Base-by-base conservation (phyloP, 2,113 vertebrate genomes). In the Grammomys dolichurus region DNA sequence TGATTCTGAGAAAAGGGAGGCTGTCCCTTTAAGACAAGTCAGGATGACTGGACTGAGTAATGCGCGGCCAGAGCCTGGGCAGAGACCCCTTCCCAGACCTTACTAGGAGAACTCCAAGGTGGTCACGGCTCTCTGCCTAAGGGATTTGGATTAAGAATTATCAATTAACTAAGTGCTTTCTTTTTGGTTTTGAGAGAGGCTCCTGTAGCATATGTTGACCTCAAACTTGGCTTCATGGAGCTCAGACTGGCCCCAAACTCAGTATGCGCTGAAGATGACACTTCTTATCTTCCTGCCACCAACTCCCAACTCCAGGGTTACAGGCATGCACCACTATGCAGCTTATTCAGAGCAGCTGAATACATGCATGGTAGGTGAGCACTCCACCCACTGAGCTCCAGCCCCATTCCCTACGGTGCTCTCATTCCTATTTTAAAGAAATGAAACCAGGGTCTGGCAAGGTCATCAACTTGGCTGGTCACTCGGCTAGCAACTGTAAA, bases 361-460 rank as follows among this genome's bases (percentile, higher is more conserved):
- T 31, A 31, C 20, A n/a, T 8, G 11, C 31, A n/a, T 0, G 19
- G 13, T 73, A 24, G 65, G 12, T 70, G 69, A 54, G 13, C 67
- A 7, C 7, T 70, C 48, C 56, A 28, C 51, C 69, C 36, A 31
- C 36, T 31, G 33, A 10, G 7, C 13, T 22, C 40, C 33, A 56
- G 48, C 33, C 48, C 20, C 36, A 67, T 17, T 11, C 63, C 10
- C 33, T 33, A 80, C 72, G 26, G 5, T 87, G n/a, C 46, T 89
- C 67, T 86, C 46, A 43, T 7, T 85, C 40, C 14, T 80, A 86
- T 69, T 92, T 96, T 87, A 73, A 86, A 95, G 78, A 69, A 36
- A 51, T 13, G 46, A 80, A 78, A 87, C 16, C 11, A 24, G 91
- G 33, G 46, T 54, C 67, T 46, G 5, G 67, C 75, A 69, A 81